These are phyloP conservation scores for Microcebus griseorufus DNA, from an alignment of 2,113 vertebrate genomes.

Conservation along the genomic window DNA sequence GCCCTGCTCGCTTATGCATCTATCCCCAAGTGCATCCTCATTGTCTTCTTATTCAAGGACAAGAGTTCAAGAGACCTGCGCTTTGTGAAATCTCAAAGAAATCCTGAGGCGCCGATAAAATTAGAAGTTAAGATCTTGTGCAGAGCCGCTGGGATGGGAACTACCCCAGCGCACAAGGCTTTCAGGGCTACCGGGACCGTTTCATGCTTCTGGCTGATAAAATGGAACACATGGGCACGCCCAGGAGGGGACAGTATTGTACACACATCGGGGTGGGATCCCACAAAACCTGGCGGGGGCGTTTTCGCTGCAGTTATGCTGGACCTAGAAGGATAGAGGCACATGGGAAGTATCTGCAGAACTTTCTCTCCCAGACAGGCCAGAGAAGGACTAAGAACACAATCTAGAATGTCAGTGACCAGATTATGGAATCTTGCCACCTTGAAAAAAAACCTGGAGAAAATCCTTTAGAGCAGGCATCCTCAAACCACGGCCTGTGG, in stretches of 20 bases:
- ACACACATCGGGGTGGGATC: background rate
- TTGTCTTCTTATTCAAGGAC: conserved; percentile 38
- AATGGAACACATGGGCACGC: background rate
- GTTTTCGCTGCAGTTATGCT: background rate
- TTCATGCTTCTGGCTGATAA: conserved; percentile 10
- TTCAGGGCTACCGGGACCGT: background rate
- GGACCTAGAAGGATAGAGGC: background rate
- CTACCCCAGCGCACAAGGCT: background rate
- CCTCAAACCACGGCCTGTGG: too few relatives aligned
- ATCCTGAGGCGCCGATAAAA: conserved; percentile 57
- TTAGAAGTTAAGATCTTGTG: conserved; percentile 51
- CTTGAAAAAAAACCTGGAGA: background rate
- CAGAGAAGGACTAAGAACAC: background rate
- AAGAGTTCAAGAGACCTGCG: conserved; percentile 47
- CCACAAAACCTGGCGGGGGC: background rate
- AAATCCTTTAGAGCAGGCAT: background rate
- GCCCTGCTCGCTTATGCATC: background rate
- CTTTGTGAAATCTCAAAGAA: conserved; percentile 66
- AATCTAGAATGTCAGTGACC: background rate
- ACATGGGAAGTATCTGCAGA: background rate
- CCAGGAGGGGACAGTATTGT: background rate
- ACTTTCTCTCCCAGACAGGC: background rate
- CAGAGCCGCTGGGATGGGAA: background rate
- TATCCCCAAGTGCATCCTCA: background rate
- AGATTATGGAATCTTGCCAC: conserved; percentile 4